A percentile compares a stretch with the other conserved stretches of the same genome.
Evolutionary conservation across 1,140 invertebrate species (phyloP).

Genomic region (Pinna nobilis): DNA sequence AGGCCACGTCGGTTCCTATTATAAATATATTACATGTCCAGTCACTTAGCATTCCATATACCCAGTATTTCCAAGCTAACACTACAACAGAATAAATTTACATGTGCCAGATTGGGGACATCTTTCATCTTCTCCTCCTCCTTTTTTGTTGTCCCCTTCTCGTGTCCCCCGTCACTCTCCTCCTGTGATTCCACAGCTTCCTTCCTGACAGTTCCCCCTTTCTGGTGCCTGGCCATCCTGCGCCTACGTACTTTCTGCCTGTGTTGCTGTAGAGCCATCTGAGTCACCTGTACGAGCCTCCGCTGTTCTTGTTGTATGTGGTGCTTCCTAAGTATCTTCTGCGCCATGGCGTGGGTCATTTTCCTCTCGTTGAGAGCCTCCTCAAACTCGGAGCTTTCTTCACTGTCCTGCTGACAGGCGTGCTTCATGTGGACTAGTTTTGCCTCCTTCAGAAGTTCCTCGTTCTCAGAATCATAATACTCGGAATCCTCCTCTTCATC

Average conservation of each 20-base stretch:
- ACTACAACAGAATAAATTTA: neutral
- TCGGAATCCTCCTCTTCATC: constrained; percentile 66
- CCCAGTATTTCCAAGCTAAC: neutral
- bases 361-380: constrained; percentile 52
- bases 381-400: constrained; percentile 64
- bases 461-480: constrained; percentile 62
- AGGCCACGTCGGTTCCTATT: no score
- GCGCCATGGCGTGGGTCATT: constrained; percentile 44
- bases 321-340: constrained; percentile 43
- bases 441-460: constrained; percentile 60
- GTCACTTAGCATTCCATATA: neutral
- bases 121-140: neutral
- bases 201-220: neutral
- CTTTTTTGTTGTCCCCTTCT: neutral
- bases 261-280: constrained; percentile 34
- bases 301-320: constrained; percentile 34
- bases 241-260: constrained; percentile 25
- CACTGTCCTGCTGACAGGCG: constrained; percentile 34
- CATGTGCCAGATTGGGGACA: neutral
- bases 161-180: neutral
- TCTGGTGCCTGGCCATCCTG: constrained; percentile 6
- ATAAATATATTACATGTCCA: no score
- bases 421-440: constrained; percentile 56
- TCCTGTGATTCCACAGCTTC: constrained; percentile 1
- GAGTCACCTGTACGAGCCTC: constrained; percentile 28